Evolutionary conservation across 2,113 vertebrate genomes (phyloP).

Genomic region (Sturnira hondurensis): DNA sequence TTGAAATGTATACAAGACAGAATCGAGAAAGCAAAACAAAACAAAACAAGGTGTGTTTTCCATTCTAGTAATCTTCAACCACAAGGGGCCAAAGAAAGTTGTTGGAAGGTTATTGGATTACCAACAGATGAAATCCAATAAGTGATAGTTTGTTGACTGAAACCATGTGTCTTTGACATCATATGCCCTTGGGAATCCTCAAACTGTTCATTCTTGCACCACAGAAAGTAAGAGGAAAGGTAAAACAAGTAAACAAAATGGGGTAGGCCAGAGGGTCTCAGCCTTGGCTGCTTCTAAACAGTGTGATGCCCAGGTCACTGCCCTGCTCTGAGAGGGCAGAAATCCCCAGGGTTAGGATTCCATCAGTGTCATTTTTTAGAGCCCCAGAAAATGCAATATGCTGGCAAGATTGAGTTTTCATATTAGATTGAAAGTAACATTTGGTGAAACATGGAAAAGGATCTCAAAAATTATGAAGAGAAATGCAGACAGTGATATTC

Average conservation of each 20-base stretch:
- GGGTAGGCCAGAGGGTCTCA: neutral
- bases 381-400: neutral
- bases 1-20: neutral
- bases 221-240: neutral
- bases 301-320: too few species aligned
- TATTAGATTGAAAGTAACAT: neutral
- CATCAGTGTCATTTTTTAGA: neutral
- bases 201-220: neutral
- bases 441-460: neutral
- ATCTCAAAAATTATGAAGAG: neutral
- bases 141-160: neutral
- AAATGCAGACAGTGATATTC: neutral
- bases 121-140: neutral
- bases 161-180: neutral
- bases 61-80: neutral
- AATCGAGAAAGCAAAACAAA: neutral
- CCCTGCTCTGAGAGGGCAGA: neutral
- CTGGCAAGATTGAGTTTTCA: neutral
- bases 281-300: neutral
- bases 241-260: neutral
- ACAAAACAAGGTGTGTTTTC: neutral
- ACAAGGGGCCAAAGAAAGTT: neutral
- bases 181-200: neutral
- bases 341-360: neutral
- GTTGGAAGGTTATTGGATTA: neutral